Base-by-base conservation (phyloP, 2,888 invertebrate genomes). In the Amiota minor region DNA sequence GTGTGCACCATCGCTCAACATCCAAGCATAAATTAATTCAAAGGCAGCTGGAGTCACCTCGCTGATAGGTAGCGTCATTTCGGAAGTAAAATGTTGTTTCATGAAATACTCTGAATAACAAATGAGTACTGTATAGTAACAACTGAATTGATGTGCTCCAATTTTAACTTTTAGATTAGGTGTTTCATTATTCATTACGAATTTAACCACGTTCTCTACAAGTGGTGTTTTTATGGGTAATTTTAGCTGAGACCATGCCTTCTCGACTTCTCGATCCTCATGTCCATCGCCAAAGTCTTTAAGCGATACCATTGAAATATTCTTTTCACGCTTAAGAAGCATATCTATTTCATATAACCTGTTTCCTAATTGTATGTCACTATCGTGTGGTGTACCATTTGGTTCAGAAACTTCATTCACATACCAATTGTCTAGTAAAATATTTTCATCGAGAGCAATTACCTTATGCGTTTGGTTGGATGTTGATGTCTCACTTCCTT, bases 61-160 rank as follows among this genome's bases (percentile, higher is more conserved):
- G 9, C 74, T 70, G 12, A 64, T 71, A 8, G 79, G 73, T 11
- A 81, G 12, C 6, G 46, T 47, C 12, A 78, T 50, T 61, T 76
- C 74, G 1, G 49, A 16, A 6, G 67, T 50, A 2, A 71, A 70
- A 0, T 35, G 20, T 1, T 3, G 20, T 2, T 65, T 1, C 11
- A 9, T 0, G 1, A 69, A 70, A 12, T 61, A 65, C 0, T 71
- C 46, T 9, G 79, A 71, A 11, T 78, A 72, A 53, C 74, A 70
- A 46, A 75, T 70, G 1, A 81, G 35, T 0, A 71, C n/a, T 56
- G 77, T 1, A 1, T 81, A 77, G 62, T 77, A 74, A 55, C 77
- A 76, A 16, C 12, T 45, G 4, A 75, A 62, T 11, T 61, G n/a
- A 3, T 61, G 59, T 4, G 49, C 8, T 9, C 79, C 80, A 49